These are phyloP conservation scores for Emberiza fucata DNA, from an alignment of 2,113 vertebrate genomes.

Conservation along the genomic window DNA sequence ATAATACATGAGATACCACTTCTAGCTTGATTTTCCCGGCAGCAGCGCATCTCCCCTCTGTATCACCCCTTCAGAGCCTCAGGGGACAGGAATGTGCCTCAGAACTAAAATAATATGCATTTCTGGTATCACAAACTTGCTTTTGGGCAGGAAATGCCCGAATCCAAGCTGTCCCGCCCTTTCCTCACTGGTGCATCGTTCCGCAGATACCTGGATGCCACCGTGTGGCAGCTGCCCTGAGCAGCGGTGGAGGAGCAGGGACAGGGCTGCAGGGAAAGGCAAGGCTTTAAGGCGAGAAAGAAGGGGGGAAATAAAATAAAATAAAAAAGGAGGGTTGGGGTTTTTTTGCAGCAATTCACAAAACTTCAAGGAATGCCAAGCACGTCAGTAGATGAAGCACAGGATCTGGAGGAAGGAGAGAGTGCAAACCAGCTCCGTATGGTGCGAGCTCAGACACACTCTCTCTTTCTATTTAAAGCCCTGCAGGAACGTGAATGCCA, in stretches of 20 bases:
- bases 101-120: background rate
- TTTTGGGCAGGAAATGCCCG: background rate
- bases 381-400: background rate
- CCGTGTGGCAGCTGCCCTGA: background rate
- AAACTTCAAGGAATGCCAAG: constrained; percentile 22
- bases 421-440: constrained; percentile 42
- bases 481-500: background rate
- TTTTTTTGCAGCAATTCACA: background rate
- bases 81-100: background rate
- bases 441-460: background rate
- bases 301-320: background rate
- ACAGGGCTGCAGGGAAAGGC: background rate
- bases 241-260: background rate
- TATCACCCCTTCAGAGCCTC: background rate
- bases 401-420: constrained; percentile 31
- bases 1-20: background rate
- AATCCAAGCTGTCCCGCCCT: background rate
- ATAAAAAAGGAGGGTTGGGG: rapidly evolving
- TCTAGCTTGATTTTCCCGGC: background rate
- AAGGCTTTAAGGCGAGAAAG: background rate
- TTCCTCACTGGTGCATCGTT: background rate
- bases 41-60: background rate
- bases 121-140: background rate
- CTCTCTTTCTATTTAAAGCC: constrained; percentile 51
- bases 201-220: background rate